phyloP scores from a whole-genome alignment of 2,888 invertebrate genomes.

The Julus scanicus region DNA sequence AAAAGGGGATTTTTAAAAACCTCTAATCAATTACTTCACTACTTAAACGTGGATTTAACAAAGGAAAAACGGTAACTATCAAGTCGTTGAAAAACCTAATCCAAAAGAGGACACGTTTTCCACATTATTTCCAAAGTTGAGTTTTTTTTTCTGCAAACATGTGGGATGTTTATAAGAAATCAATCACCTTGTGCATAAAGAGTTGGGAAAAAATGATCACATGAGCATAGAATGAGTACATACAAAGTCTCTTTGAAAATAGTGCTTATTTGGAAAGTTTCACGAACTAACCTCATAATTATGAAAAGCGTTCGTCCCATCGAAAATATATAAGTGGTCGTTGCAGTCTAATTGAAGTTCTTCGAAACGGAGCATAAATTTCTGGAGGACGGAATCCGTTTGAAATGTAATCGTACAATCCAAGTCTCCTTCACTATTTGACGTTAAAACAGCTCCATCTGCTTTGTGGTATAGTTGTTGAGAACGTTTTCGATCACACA shows the following conservation, averaged over 20 bases:
- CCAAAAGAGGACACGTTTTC: no score
- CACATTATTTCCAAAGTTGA: no score
- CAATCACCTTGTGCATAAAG: no score
- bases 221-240: no score
- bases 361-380: constrained; percentile 94
- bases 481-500: constrained; percentile 90
- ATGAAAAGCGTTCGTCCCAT: constrained; percentile 90
- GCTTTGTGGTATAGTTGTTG: constrained; percentile 90
- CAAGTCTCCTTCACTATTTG: constrained; percentile 88
- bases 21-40: background rate
- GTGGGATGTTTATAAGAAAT: no score
- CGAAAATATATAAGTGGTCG: constrained; percentile 91
- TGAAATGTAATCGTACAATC: constrained; percentile 94
- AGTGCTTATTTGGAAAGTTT: no score
- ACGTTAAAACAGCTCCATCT: constrained; percentile 89
- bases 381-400: constrained; percentile 91
- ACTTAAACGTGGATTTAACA: background rate
- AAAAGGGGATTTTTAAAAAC: background rate
- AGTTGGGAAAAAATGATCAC: no score
- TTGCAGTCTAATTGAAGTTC: constrained; percentile 92
- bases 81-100: background rate
- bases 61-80: background rate
- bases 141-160: no score
- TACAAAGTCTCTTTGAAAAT: no score
- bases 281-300: constrained; percentile 78